These are phyloP conservation scores for Anthonomus grandis DNA, from an alignment of 1,140 invertebrate genomes.

Conservation along the genomic window DNA sequence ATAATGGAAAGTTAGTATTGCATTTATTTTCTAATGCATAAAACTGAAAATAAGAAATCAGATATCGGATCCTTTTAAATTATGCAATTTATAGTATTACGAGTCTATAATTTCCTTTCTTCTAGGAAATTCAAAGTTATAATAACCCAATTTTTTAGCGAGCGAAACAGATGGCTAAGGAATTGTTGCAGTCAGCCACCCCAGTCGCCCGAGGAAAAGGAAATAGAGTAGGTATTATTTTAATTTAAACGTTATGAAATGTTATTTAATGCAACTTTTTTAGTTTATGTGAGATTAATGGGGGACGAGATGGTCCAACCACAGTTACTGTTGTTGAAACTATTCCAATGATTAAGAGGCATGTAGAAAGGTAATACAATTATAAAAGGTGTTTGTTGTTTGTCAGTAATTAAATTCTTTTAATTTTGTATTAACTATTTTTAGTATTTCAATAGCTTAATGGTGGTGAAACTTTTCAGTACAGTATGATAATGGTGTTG, in stretches of 20 bases:
- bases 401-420: too few relatives aligned
- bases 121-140: too few relatives aligned
- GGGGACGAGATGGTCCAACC: constrained; percentile 2
- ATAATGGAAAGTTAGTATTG: not conserved
- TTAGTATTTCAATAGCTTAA: too few relatives aligned
- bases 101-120: not conserved
- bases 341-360: constrained; percentile 19
- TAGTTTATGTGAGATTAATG: constrained; percentile 16
- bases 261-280: constrained; percentile 1
- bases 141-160: constrained; percentile 9
- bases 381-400: too few relatives aligned
- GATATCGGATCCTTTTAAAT: not conserved
- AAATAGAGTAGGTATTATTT: constrained; percentile 25
- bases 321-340: constrained; percentile 10
- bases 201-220: constrained; percentile 30
- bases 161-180: constrained; percentile 9
- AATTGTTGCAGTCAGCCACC: constrained; percentile 18
- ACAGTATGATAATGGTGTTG: too few relatives aligned
- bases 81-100: not conserved
- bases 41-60: too few relatives aligned
- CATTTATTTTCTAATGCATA: too few relatives aligned
- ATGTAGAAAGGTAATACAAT: constrained; percentile 18
- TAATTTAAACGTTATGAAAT: not conserved
- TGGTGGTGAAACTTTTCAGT: too few relatives aligned
- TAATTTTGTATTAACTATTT: too few relatives aligned